Conservation (phyloP, 2,113 vertebrate genomes). For the Crotalus horridus region DNA sequence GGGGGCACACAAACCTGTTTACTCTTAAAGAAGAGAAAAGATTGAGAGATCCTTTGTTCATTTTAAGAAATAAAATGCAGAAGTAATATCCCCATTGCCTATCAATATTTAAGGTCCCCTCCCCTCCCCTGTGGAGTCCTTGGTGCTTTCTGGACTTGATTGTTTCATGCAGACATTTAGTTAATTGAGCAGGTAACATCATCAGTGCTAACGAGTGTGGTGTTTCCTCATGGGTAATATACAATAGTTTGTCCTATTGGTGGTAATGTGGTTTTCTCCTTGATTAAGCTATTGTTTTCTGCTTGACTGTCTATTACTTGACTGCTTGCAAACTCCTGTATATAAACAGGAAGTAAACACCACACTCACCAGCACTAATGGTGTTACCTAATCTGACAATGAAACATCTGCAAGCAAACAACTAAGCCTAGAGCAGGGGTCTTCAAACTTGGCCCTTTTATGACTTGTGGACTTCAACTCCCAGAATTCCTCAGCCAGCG, state of each 20-base stretch:
- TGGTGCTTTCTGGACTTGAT: not conserved
- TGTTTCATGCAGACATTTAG: not conserved
- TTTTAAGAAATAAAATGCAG: not conserved
- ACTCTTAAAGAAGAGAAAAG: not conserved
- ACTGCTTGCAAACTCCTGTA: not conserved
- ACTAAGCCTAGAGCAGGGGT: not conserved
- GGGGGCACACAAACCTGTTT: no score
- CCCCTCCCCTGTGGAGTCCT: not conserved
- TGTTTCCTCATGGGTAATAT: not conserved
- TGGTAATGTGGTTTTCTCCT: not conserved
- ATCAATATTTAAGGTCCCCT: not conserved
- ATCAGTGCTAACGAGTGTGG: not conserved
- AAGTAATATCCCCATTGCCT: not conserved
- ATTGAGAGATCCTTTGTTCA: not conserved
- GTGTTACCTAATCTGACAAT: not conserved
- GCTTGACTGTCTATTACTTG: not conserved
- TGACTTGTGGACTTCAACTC: no score
- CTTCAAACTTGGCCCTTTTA: no score
- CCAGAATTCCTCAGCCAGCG: no score
- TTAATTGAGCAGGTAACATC: not conserved
- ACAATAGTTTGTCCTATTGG: not conserved
- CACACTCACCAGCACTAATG: not conserved
- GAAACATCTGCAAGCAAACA: not conserved
- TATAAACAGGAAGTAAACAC: not conserved
- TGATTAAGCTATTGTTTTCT: not conserved